Evolutionary conservation across 2,888 invertebrate species (phyloP), one percentile per base, ranked within the genome.

Genomic region (Acanthosepion pharaonis): DNA sequence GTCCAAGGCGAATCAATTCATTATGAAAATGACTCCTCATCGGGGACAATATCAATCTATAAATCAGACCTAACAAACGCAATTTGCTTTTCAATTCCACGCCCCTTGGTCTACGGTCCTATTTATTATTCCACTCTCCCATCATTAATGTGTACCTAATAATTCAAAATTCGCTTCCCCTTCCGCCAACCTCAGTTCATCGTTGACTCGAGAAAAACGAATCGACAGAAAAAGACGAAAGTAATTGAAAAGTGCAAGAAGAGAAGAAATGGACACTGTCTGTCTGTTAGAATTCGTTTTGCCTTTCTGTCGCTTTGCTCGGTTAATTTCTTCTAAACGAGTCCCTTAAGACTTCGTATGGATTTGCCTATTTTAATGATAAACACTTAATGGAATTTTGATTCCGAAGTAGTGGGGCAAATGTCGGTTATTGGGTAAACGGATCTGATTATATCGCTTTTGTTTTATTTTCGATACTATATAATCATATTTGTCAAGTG

Each of bases 181-280:
- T 9, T n/a, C n/a, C 28, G 9, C 28, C n/a, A n/a, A 8, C 78
- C 28, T 9, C 78, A 78, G 23, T 59, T 59, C 59, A 59, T 59
- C 59, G 3, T 23, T 20, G 59, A 6, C 23, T 78, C n/a, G 8
- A 78, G 18, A n/a, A 78, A 78, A n/a, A 78, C 78, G 8, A 15
- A n/a, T 78, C 78, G n/a, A n/a, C 33, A n/a, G 78, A 78, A 78
- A 42, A 78, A 78, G 78, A n/a, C 78, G 33, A 11, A 78, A 78
- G 78, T 78, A 33, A 78, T 78, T 78, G 78, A 78, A 78, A 78
- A 78, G 78, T 78, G 78, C 78, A 78, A 78, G 78, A n/a, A 78
- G 78, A 78, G 78, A n/a, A 78, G 78, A 78, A 78, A 59, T 59
- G 59, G 59, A 59, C 59, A 59, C 59, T 15, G n/a, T 78, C n/a